Percentiles rank a stretch among this genome's conserved stretches.
phyloP scores from a whole-genome alignment of 2,113 vertebrate genomes.

The Nothoprocta pentlandii region DNA sequence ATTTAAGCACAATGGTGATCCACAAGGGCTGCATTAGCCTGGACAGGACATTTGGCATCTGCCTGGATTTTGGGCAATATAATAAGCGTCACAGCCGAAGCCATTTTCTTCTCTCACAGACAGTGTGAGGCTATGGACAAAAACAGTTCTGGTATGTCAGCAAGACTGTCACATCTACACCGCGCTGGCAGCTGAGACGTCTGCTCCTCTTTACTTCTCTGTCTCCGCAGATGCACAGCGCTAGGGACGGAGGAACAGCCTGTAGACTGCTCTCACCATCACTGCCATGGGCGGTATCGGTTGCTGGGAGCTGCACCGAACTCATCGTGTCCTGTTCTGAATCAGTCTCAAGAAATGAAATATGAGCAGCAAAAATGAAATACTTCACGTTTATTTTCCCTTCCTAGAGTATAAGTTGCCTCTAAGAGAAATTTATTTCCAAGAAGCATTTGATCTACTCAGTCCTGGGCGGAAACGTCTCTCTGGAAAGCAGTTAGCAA shows the following conservation, averaged over 20 bases:
- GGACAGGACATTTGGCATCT: neutral
- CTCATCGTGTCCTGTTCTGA: neutral
- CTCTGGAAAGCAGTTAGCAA: neutral
- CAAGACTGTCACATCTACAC: neutral
- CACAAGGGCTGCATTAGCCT: neutral
- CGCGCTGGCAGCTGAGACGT: neutral
- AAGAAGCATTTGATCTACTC: neutral
- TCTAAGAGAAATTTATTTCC: neutral
- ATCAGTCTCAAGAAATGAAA: conserved; percentile 11
- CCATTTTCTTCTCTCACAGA: neutral
- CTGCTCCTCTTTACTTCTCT: neutral
- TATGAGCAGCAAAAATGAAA: neutral
- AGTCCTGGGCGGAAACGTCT: neutral
- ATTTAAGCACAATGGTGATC: neutral
- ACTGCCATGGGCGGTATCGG: neutral
- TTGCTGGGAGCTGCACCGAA: neutral
- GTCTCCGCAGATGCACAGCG: neutral
- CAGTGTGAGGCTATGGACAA: neutral
- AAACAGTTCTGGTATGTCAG: neutral
- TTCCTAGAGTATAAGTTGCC: neutral
- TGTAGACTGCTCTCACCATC: neutral
- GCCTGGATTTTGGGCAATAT: neutral
- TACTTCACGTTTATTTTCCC: neutral
- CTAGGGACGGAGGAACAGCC: neutral
- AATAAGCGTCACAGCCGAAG: neutral